Percentiles rank a stretch among this genome's conserved stretches.
Evolutionary conservation across 2,888 invertebrate species (phyloP).

Genomic region (Eupithecia pulchellata): DNA sequence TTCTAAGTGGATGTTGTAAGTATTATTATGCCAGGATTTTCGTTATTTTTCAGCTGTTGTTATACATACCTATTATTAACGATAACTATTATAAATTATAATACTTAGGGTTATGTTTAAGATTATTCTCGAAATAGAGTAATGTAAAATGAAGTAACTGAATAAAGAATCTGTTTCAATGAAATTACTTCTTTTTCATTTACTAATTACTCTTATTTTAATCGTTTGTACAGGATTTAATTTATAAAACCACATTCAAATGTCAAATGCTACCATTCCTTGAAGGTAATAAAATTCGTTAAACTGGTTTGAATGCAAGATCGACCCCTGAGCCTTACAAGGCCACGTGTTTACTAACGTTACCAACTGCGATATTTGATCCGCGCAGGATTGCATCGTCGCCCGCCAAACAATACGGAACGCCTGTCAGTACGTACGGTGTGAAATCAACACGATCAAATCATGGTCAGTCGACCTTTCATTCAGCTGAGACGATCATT

Average conservation of each 20-base stretch:
- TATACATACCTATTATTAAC: too few species aligned
- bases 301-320: background rate
- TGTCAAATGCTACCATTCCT: too few species aligned
- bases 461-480: constrained; percentile 19
- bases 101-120: too few species aligned
- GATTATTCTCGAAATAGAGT: too few species aligned
- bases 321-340: background rate
- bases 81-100: too few species aligned
- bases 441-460: constrained; percentile 8
- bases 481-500: constrained; percentile 14
- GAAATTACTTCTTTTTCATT: background rate
- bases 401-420: constrained; percentile 17
- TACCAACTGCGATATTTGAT: background rate
- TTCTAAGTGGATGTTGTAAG: background rate
- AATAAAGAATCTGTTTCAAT: too few species aligned
- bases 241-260: background rate
- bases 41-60: too few species aligned
- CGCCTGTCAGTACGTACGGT: background rate
- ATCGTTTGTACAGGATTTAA: background rate
- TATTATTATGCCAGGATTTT: too few species aligned
- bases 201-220: too few species aligned
- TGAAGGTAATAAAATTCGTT: background rate
- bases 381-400: constrained; percentile 3
- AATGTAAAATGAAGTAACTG: too few species aligned
- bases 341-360: background rate